phyloP scores from a whole-genome alignment of 2,113 vertebrate genomes.

The Uropsilus gracilis region DNA sequence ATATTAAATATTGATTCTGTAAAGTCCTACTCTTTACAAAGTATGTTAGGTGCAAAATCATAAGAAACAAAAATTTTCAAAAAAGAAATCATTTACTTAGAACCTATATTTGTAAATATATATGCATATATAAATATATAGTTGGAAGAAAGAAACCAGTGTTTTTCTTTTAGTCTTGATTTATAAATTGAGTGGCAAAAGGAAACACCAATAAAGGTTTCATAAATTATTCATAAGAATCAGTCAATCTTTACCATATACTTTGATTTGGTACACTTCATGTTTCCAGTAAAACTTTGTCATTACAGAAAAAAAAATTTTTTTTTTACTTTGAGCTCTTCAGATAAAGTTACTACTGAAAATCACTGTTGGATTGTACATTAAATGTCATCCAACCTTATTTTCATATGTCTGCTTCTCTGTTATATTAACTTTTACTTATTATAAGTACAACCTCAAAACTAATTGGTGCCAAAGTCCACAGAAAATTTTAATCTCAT shows the following conservation, averaged over 20 bases:
- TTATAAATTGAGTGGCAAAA: slow-evolving; percentile 20
- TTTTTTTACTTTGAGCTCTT: not conserved
- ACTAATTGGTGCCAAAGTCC: not conserved
- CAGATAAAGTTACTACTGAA: not conserved
- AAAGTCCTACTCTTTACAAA: slow-evolving; percentile 10
- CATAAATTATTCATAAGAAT: not conserved
- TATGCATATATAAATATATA: not conserved
- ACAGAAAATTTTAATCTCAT: not conserved
- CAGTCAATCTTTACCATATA: not conserved
- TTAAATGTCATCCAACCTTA: not conserved
- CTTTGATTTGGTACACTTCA: not conserved
- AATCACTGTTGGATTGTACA: not conserved
- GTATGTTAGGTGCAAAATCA: not conserved
- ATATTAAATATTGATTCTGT: slow-evolving; percentile 17
- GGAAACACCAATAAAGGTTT: not conserved
- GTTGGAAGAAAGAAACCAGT: slow-evolving; percentile 2
- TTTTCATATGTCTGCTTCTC: not conserved
- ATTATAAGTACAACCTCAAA: not conserved
- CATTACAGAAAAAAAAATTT: not conserved
- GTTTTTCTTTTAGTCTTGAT: not conserved
- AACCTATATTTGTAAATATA: not conserved
- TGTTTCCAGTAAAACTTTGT: not conserved
- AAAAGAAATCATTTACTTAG: not conserved
- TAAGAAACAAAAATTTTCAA: not conserved
- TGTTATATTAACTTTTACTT: slow-evolving; percentile 35